Conservation (phyloP, 2,797 vertebrate genomes). For the Platyrinchus mystaceus region DNA sequence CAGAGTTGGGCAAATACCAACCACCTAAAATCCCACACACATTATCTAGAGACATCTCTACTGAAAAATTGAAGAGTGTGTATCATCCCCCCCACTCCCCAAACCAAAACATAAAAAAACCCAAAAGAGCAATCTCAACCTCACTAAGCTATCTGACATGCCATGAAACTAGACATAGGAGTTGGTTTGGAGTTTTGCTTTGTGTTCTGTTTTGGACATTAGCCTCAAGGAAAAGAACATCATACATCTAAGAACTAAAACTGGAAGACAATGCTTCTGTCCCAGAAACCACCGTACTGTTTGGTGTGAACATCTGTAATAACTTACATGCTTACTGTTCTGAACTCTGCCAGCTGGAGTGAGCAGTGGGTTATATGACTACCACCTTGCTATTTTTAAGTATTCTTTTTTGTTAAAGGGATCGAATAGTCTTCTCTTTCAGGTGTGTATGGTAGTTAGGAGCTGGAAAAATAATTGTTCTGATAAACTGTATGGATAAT, state of each 20-base stretch:
- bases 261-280: background rate
- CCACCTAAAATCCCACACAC: background rate
- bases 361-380: background rate
- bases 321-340: background rate
- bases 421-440: background rate
- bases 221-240: background rate
- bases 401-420: background rate
- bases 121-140: background rate
- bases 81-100: rapidly evolving
- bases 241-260: background rate
- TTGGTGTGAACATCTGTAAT: background rate
- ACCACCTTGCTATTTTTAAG: background rate
- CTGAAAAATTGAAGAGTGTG: background rate
- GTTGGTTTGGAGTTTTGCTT: background rate
- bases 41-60: background rate
- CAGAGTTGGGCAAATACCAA: background rate
- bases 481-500: background rate
- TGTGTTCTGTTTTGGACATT: background rate
- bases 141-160: background rate
- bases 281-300: background rate
- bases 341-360: background rate
- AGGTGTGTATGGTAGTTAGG: background rate
- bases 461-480: background rate
- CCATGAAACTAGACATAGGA: background rate
- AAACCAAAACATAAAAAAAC: background rate